Percentiles rank a stretch among this genome's conserved stretches.
Evolutionary conservation across 2,888 invertebrate genomes (phyloP).

Genomic region (Macrosoma leucophasiata): DNA sequence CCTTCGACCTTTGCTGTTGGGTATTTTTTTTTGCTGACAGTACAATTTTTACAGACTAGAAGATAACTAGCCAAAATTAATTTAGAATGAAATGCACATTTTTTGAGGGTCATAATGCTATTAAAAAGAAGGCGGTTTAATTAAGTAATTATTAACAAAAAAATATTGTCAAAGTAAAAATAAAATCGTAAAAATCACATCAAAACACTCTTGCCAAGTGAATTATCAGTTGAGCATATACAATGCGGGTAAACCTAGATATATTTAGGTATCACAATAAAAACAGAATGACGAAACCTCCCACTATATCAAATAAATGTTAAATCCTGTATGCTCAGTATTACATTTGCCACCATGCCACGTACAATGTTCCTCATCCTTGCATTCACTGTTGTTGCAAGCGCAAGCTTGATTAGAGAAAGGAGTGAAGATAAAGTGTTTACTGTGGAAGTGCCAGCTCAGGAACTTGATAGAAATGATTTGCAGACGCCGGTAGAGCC

Average conservation of each 20-base stretch:
- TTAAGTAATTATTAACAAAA: too few species aligned
- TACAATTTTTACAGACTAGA: too few species aligned
- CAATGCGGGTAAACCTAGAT: slow-evolving; percentile 23
- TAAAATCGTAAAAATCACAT: too few species aligned
- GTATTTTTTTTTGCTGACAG: too few species aligned
- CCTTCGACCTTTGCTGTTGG: too few species aligned
- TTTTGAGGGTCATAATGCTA: too few species aligned
- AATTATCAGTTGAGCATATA: slow-evolving; percentile 1
- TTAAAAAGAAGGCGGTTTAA: too few species aligned
- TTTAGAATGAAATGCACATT: too few species aligned
- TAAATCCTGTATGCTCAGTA: slow-evolving; percentile 21
- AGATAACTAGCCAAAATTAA: too few species aligned
- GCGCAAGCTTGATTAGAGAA: slow-evolving; percentile 35
- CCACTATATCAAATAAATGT: slow-evolving; percentile 26
- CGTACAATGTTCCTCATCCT: slow-evolving; percentile 28
- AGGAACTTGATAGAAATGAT: slow-evolving; percentile 25
- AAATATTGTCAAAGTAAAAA: too few species aligned
- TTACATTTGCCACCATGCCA: slow-evolving; percentile 29
- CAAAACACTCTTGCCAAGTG: too few species aligned
- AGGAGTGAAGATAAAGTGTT: slow-evolving; percentile 20
- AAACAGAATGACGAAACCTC: slow-evolving; percentile 13
- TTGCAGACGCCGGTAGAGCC: slow-evolving; percentile 16
- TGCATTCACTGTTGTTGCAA: slow-evolving; percentile 26
- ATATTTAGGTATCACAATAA: slow-evolving; percentile 9
- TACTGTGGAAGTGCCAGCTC: slow-evolving; percentile 24